Evolutionary conservation across 2,888 invertebrate species (phyloP).

Genomic region (Chloroclystis v-ata): DNA sequence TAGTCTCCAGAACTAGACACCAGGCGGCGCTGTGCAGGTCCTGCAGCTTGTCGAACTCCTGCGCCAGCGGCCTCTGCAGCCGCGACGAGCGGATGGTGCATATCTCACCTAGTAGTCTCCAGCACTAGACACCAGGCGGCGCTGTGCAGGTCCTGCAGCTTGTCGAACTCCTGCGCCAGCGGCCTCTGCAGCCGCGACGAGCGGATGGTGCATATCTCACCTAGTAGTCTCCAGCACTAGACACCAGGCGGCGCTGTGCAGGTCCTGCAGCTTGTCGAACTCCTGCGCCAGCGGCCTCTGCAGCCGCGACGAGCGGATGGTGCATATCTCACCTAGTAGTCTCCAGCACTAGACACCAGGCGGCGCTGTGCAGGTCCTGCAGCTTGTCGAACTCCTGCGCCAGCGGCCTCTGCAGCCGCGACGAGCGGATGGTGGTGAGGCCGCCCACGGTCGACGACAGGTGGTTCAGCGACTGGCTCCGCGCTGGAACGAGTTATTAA

Average conservation of each 20-base stretch:
- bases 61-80: no score
- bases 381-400: constrained; percentile 83
- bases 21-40: no score
- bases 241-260: neutral
- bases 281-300: neutral
- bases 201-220: neutral
- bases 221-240: neutral
- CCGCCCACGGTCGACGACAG: constrained; percentile 89
- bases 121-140: no score
- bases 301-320: neutral
- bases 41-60: no score
- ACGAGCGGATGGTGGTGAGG: constrained; percentile 88
- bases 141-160: no score
- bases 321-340: constrained; percentile 41
- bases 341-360: constrained; percentile 45
- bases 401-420: constrained; percentile 82
- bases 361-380: constrained; percentile 53
- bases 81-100: no score
- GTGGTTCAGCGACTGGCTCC: constrained; percentile 91
- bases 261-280: constrained; percentile 3
- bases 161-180: neutral
- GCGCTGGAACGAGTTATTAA: constrained; percentile 69
- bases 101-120: no score
- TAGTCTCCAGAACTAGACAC: no score
- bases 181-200: neutral